Base-by-base conservation (phyloP, 1,140 invertebrate genomes). In the Calycopis cecrops region DNA sequence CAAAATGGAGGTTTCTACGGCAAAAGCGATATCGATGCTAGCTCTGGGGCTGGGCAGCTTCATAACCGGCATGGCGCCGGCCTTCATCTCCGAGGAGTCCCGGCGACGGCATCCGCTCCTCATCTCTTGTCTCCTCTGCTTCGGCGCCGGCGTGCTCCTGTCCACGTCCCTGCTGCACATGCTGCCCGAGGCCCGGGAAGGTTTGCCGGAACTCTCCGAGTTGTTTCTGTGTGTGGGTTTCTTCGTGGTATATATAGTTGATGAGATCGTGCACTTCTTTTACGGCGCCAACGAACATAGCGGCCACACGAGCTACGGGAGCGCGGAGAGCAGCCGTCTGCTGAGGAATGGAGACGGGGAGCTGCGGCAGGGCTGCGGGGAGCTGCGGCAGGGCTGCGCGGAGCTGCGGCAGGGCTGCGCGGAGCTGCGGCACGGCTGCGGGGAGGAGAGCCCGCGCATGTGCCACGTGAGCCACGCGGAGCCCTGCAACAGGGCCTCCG, bases 81-180 rank as follows among this genome's bases (percentile, higher is more conserved):
- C 87, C 0, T 89, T 89, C 44, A 90, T 92, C 52, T 88, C 90
- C 3, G 85, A 89, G 12, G 80, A 85, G n/a, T 85, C 89, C 35
- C 80, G 89, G 35, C 81, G 88, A 52, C 69, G 84, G 12, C 88
- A 90, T 47, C 91, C 91, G n/a, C 66, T 93, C 3, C 65, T 90
- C 3, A 85, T 92, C 9, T 94, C 92, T 8, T 86, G 89, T 10
- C 73, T 95, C 9, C 89, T 96, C 0, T 96, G 94, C 69, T 95
- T 95, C 62, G 95, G 95, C 17, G 95, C 93, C 3, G 96, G 96
- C 0, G 94, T 97, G 7, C 89, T 97, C 28, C 76, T 97, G 12
- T 94, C 93, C 0, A 97, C 96, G 0, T 92, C 94, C 16, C 79
- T 96, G 35, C 86, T 95, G 3, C 95, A 97, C 77, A 93, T 97